Evolutionary conservation across 2,797 vertebrate species (phyloP).

Genomic region (Arrhamphus sclerolepis): DNA sequence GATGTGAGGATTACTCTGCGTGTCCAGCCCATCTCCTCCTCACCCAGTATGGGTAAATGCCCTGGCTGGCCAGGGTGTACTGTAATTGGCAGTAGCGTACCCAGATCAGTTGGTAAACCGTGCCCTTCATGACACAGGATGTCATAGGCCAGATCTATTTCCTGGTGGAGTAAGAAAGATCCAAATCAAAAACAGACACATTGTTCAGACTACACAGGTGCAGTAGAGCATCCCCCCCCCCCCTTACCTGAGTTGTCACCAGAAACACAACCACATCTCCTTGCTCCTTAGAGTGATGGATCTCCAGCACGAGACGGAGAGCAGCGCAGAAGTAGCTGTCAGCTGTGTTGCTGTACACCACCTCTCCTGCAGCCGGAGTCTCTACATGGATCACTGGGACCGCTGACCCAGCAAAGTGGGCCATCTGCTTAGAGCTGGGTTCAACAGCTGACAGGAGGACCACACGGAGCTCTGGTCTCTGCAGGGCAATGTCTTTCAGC

Average conservation of each 20-base stretch:
- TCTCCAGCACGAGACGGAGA: slow-evolving; percentile 84
- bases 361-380: slow-evolving; percentile 64
- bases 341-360: slow-evolving; percentile 77
- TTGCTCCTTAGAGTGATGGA: slow-evolving; percentile 81
- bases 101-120: slow-evolving; percentile 75
- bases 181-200: slow-evolving; percentile 10
- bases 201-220: not conserved
- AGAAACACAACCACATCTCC: slow-evolving; percentile 87
- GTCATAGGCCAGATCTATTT: slow-evolving; percentile 85
- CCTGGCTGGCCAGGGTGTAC: slow-evolving; percentile 79
- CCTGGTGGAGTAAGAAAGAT: slow-evolving; percentile 70
- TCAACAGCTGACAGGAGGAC: slow-evolving; percentile 79
- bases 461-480: slow-evolving; percentile 85
- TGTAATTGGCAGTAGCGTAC: slow-evolving; percentile 82
- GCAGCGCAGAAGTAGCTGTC: slow-evolving; percentile 82
- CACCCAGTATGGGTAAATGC: slow-evolving; percentile 46
- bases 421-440: slow-evolving; percentile 65
- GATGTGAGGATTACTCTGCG: slow-evolving; percentile 87
- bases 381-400: slow-evolving; percentile 76
- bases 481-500: slow-evolving; percentile 81
- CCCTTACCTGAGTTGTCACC: slow-evolving; percentile 82
- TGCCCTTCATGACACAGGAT: slow-evolving; percentile 82
- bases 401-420: slow-evolving; percentile 61
- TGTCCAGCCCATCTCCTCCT: slow-evolving; percentile 60
- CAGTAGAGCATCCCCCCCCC: not conserved